Evolutionary conservation across 2,113 vertebrate genomes (phyloP).

Genomic region (Desmodus rotundus): DNA sequence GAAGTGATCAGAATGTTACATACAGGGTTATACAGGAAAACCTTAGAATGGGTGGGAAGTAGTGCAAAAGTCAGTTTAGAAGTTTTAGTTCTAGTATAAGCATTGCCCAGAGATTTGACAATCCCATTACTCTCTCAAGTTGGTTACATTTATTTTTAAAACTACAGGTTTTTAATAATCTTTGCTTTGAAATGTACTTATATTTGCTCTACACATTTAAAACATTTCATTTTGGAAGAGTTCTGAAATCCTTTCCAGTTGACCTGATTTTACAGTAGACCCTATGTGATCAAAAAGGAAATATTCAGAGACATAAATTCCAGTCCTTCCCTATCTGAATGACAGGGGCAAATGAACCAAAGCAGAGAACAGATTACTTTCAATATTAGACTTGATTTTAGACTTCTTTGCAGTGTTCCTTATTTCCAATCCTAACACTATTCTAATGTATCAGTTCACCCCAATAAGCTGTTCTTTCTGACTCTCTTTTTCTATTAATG

Average conservation of each 20-base stretch:
- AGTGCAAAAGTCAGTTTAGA: neutral
- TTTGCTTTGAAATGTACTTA: slow-evolving; percentile 47
- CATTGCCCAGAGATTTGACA: slow-evolving; percentile 25
- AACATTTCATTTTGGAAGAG: slow-evolving; percentile 42
- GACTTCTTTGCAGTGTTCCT: neutral
- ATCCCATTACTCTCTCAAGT: slow-evolving; percentile 10
- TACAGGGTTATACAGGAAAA: neutral
- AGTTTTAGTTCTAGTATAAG: neutral
- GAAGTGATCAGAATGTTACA: neutral
- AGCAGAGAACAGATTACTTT: neutral
- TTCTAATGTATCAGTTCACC: neutral
- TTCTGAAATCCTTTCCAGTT: slow-evolving; percentile 47
- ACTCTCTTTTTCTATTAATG: neutral
- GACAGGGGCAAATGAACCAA: neutral
- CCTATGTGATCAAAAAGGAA: slow-evolving; percentile 7
- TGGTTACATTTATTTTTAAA: slow-evolving; percentile 7
- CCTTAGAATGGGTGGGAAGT: neutral
- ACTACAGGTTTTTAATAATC: neutral
- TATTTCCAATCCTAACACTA: neutral
- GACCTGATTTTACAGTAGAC: slow-evolving; percentile 47
- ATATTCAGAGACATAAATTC: neutral
- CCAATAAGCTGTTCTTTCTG: neutral
- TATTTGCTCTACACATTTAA: slow-evolving; percentile 30
- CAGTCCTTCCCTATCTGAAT: neutral
- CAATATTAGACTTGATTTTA: neutral